Evolutionary conservation across 2,797 vertebrate genomes (phyloP).

Genomic region (Vultur gryphus): DNA sequence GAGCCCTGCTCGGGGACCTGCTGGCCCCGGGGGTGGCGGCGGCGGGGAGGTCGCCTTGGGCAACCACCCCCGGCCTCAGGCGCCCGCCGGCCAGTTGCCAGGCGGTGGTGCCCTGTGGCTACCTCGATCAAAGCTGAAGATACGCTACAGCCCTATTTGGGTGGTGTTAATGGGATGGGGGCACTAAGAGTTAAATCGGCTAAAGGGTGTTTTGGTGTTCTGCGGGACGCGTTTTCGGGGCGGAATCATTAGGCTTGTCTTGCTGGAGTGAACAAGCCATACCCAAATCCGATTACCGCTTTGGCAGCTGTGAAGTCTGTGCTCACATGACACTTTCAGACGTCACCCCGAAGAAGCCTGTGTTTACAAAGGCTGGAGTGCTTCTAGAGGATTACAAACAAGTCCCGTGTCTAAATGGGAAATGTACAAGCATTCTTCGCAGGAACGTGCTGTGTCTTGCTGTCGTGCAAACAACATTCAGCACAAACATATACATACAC

Average conservation of each 20-base stretch:
- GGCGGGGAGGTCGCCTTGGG: background rate
- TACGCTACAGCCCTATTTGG: rapidly evolving
- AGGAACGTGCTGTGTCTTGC: background rate
- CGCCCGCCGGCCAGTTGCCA: background rate
- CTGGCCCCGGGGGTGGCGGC: too few relatives aligned
- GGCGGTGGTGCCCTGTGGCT: background rate
- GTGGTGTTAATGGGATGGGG: rapidly evolving
- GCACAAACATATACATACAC: rapidly evolving
- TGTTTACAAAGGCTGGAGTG: background rate
- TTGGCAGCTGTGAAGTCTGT: background rate
- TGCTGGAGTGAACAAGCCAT: background rate
- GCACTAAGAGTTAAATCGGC: rapidly evolving
- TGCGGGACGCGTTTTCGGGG: background rate
- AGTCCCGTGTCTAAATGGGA: background rate
- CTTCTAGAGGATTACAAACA: background rate
- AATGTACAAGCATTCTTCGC: background rate
- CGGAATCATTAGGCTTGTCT: background rate
- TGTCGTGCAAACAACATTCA: background rate
- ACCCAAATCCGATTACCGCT: background rate
- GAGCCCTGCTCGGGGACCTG: background rate
- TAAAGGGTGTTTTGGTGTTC: background rate
- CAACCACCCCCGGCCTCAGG: background rate
- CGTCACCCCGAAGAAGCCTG: background rate
- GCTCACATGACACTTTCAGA: background rate
- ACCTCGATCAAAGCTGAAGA: rapidly evolving